phyloP scores from a whole-genome alignment of 2,888 invertebrate species.

The Plebejus melissa region DNA sequence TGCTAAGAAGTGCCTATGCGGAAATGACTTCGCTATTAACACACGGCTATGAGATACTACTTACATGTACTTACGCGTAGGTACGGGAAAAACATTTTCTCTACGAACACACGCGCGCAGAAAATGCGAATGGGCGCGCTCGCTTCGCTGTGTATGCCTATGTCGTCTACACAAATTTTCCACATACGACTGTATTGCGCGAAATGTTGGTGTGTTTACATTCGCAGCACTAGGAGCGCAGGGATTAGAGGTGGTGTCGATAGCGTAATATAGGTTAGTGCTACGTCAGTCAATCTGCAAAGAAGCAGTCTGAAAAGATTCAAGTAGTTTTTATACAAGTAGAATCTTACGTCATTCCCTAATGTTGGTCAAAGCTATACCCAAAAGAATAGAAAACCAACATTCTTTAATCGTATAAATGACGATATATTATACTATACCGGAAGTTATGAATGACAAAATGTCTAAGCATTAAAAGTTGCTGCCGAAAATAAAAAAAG shows the following conservation, averaged over 20 bases:
- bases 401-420: background rate
- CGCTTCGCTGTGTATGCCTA: constrained; percentile 47
- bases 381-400: background rate
- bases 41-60: constrained; percentile 75
- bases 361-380: background rate
- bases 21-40: constrained; percentile 76
- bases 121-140: constrained; percentile 48
- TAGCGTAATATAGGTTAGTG: constrained; percentile 36
- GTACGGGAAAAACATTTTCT: constrained; percentile 60
- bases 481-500: background rate
- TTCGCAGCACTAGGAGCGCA: constrained; percentile 63
- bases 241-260: constrained; percentile 43
- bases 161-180: constrained; percentile 57
- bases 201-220: constrained; percentile 62
- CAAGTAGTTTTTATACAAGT: background rate
- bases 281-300: constrained; percentile 4
- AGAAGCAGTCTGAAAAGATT: background rate
- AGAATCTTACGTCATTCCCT: background rate
- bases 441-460: background rate
- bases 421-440: background rate
- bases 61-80: constrained; percentile 49
- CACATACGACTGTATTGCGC: constrained; percentile 56
- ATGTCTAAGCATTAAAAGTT: background rate
- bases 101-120: constrained; percentile 51
- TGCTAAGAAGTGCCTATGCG: constrained; percentile 72